A percentile compares a stretch with the other conserved stretches of the same genome.
phyloP scores from a whole-genome alignment of 1,140 invertebrate genomes.

The Vanessa tameamea region DNA sequence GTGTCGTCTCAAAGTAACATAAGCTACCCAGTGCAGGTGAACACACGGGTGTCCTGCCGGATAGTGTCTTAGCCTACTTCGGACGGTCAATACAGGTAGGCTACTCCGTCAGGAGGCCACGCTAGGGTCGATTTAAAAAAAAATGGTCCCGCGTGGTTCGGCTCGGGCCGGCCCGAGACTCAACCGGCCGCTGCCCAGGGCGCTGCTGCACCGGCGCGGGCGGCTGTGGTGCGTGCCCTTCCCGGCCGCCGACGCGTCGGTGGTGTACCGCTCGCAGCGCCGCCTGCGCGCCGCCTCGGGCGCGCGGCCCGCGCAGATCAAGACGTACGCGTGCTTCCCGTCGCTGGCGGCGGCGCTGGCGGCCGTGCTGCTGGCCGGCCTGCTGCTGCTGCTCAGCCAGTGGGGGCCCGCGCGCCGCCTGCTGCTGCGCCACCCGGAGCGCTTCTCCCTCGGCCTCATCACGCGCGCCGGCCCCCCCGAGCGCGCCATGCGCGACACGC shows the following conservation, averaged over 20 bases:
- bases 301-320: conserved; percentile 84
- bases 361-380: conserved; percentile 79
- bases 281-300: conserved; percentile 85
- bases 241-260: conserved; percentile 90
- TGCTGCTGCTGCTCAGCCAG: conserved; percentile 81
- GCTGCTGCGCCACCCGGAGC: not conserved
- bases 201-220: conserved; percentile 83
- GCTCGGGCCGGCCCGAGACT: no score
- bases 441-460: not conserved
- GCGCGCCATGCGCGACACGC: not conserved
- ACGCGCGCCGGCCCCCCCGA: not conserved
- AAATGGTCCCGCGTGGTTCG: no score
- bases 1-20: no score
- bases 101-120: no score
- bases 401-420: not conserved
- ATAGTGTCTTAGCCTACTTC: no score
- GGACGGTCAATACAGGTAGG: no score
- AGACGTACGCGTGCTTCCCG: conserved; percentile 82
- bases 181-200: conserved; percentile 64
- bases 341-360: conserved; percentile 71
- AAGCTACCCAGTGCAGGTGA: no score
- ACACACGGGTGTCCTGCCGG: no score
- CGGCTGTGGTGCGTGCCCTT: conserved; percentile 88
- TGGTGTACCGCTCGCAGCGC: conserved; percentile 89
- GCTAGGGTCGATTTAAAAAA: no score